phyloP scores from a whole-genome alignment of 2,113 vertebrate species.

The Dasyprocta punctata region DNA sequence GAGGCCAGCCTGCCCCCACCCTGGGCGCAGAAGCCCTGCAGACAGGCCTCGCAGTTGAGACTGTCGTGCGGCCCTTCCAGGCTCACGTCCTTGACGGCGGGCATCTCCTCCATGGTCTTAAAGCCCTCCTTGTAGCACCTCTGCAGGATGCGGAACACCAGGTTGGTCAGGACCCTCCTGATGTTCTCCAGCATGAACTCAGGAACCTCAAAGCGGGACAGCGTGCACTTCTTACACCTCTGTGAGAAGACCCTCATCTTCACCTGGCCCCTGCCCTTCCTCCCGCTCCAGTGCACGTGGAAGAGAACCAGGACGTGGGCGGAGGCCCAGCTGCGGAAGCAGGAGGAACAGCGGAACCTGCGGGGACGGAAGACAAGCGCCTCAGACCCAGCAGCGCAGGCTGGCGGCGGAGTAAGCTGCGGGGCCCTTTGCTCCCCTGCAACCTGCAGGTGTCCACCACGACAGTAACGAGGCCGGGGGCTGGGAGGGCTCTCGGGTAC shows the following conservation, averaged over 20 bases:
- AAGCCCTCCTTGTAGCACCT: constrained; percentile 83
- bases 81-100: background rate
- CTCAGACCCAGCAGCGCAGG: background rate
- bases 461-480: background rate
- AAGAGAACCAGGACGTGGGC: constrained; percentile 82
- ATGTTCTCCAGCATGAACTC: constrained; percentile 76
- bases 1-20: accelerated
- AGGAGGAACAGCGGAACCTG: constrained; percentile 86
- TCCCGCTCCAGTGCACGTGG: constrained; percentile 60
- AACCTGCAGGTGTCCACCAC: background rate
- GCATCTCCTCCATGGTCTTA: background rate
- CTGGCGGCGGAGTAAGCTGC: background rate
- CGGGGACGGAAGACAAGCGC: background rate
- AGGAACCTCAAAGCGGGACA: constrained; percentile 74
- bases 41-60: constrained; percentile 86
- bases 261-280: constrained; percentile 59
- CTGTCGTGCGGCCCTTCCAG: constrained; percentile 85
- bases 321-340: constrained; percentile 85
- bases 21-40: constrained; percentile 73
- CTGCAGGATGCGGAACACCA: constrained; percentile 84
- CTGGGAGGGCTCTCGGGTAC: background rate
- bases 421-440: accelerated
- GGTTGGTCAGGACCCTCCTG: constrained; percentile 81
- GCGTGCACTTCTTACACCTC: constrained; percentile 79
- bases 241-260: constrained; percentile 84